Evolutionary conservation across 2,888 invertebrate genomes (phyloP), one percentile per base, ranked within the genome.

Genomic region (Drosophila borealis): DNA sequence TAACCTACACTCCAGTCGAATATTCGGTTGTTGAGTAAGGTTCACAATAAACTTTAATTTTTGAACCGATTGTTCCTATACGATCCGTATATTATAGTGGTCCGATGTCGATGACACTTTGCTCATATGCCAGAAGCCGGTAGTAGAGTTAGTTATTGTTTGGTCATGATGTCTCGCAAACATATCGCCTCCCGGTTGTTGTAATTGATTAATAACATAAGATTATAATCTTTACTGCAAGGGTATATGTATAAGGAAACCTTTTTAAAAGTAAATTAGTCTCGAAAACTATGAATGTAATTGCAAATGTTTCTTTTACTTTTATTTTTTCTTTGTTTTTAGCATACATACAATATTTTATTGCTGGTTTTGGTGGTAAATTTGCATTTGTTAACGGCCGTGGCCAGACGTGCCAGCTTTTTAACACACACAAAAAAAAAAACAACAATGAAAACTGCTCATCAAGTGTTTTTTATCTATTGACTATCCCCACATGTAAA

Each of bases 291-390:
- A 65, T 75, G 82, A 83, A 83, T 83, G 83, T 83, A 86, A 84
- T 84, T 78, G 84, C 89, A 88, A 80, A 86, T 74, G 75, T 84
- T 90, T 81, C 75, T 80, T 82, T 77, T 83, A 82, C 69, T 89
- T 83, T 88, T 81, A 72, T 89, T 90, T 89, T 90, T 90, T 90
- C 88, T 90, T 90, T 90, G 90, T 91, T 90, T 88, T 89, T 90
- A 90, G 89, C 91, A 89, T 90, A 85, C 83, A 90, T 88, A 88
- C 79, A 82, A 81, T 88, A 89, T 88, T 90, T 89, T 88, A 90
- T 91, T 91, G 90, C 89, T 90, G 90, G 90, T 91, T 90, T 89
- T 91, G 91, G 91, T 90, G 88, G 88, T 89, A 89, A 87, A 80
- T 81, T 89, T 89, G 79, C 89, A 89, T 87, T 75, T 83, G 84